Base-by-base conservation (phyloP, 2,888 invertebrate species). In the Orgyia antiqua region DNA sequence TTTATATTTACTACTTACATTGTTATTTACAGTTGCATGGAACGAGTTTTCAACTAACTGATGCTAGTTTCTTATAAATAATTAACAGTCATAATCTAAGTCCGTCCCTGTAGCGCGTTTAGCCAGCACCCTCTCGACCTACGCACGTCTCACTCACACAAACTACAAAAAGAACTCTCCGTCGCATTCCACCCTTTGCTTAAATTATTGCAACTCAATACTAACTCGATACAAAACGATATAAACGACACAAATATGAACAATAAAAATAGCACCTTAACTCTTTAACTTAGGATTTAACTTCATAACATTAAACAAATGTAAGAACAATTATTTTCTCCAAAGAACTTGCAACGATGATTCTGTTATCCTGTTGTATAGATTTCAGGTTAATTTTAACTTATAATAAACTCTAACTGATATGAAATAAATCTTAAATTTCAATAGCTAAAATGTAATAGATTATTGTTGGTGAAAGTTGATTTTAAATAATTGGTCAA, bases 81-180 rank as follows among this genome's bases (percentile, higher is more conserved):
- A 7, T 7, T 3, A 20, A 8, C 20, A 20, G 6, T 15, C 6
- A 15, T 15, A 15, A 4, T 15, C 6, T 4, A 15, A 70, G 27
- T 78, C 29, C 75, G 52, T 10, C 66, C 64, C 84, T 82, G 84
- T 39, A 41, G 51, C 72, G 76, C 78, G 72, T 79, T 77, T 73
- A 70, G 72, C 79, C 78, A 75, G 73, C 79, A 77, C 78, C 74
- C 82, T 68, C 71, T 67, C 79, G 71, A 71, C 75, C 78, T 83
- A 84, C 83, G 84, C 84, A 84, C 72, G 65, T 86, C 84, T 84
- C 86, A 80, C 84, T 86, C 86, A 78, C 86, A 84, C 86, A 78
- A 83, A 84, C 78, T 80, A 72, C 78, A 84, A 86, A 86, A 86
- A 86, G 84, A 84, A 84, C 78, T 73, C 63, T 71, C 84, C 70